Conservation (phyloP, 2,797 vertebrate species). For the Tragelaphus oryx region DNA sequence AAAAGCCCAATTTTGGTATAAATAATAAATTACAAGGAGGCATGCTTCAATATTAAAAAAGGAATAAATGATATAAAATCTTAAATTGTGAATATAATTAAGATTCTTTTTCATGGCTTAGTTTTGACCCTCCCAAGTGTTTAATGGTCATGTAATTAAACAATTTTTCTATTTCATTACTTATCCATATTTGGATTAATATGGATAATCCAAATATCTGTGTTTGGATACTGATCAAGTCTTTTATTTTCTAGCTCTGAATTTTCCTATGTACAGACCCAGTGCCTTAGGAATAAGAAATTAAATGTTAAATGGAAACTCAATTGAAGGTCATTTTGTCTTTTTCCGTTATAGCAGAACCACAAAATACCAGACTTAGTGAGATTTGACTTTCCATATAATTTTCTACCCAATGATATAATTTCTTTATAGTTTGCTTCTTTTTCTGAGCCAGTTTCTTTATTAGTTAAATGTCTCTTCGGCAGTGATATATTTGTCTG, state of each 20-base stretch:
- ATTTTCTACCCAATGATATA: constrained; percentile 34
- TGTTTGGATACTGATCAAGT: not conserved
- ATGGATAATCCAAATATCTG: not conserved
- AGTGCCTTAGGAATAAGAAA: constrained; percentile 42
- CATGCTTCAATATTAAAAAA: constrained; percentile 10
- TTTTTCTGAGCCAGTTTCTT: constrained; percentile 53
- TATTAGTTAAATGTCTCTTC: constrained; percentile 63
- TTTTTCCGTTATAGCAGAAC: constrained; percentile 37
- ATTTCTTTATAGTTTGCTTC: not conserved
- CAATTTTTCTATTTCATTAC: not conserved
- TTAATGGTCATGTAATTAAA: not conserved
- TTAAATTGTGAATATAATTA: constrained; percentile 13
- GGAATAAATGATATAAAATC: not conserved
- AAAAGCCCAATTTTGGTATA: not conserved
- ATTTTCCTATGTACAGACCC: constrained; percentile 30
- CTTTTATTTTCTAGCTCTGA: constrained; percentile 14
- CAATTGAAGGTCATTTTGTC: constrained; percentile 20
- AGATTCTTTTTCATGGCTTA: not conserved
- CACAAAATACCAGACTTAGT: constrained; percentile 1
- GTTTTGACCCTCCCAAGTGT: not conserved
- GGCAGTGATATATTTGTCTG: not conserved
- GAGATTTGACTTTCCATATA: constrained; percentile 41
- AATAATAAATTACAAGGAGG: not conserved
- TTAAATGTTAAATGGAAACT: constrained; percentile 41
- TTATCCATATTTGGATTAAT: not conserved